Percentiles rank a stretch among this genome's conserved stretches.
These are phyloP conservation scores for Iguana delicatissima DNA, from an alignment of 2,797 vertebrate species.

Conservation along the genomic window DNA sequence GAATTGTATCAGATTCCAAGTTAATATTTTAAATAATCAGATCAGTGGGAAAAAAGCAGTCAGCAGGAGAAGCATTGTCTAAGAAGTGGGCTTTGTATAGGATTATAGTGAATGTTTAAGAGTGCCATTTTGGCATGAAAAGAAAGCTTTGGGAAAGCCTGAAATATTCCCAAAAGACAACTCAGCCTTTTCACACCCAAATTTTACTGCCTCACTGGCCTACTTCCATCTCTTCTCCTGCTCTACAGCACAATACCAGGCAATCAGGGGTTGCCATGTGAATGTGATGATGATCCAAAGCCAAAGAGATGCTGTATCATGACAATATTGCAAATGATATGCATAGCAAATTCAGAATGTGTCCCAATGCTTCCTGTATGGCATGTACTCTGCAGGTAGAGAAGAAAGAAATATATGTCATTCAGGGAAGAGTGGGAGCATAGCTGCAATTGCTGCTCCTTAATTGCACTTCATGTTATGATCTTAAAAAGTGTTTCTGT, in stretches of 20 bases:
- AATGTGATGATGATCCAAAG: neutral
- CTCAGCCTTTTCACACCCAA: neutral
- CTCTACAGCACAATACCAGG: neutral
- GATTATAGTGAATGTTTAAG: neutral
- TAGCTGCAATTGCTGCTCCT: neutral
- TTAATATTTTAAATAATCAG: too few species aligned
- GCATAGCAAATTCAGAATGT: neutral
- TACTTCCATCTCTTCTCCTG: neutral
- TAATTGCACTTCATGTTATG: too few species aligned
- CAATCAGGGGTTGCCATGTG: neutral
- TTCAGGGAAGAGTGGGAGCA: neutral
- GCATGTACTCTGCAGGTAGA: neutral
- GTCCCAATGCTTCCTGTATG: too few species aligned
- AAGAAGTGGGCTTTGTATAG: neutral
- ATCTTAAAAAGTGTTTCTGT: too few species aligned
- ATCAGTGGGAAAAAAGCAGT: too few species aligned
- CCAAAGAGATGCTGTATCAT: neutral
- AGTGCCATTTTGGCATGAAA: neutral
- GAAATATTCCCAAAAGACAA: neutral
- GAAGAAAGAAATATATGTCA: neutral
- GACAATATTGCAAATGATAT: neutral
- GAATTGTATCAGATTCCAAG: neutral
- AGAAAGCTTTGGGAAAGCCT: neutral
- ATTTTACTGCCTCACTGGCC: too few species aligned
- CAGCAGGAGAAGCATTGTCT: neutral